phyloP scores from a whole-genome alignment of 2,888 invertebrate genomes.

The Acanthosoma haemorrhoidale region DNA sequence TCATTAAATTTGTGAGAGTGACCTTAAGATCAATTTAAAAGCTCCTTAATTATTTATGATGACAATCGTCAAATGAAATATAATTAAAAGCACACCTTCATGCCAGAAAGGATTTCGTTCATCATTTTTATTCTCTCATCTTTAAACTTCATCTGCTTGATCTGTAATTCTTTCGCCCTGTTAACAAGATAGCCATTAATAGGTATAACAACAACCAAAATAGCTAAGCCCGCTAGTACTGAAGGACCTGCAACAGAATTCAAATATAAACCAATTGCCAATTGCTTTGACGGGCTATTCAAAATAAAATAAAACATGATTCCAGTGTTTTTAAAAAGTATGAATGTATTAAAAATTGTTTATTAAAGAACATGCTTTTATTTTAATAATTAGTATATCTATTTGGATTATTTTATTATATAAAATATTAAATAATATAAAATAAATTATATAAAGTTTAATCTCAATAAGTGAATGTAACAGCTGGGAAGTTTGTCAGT shows the following conservation, averaged over 20 bases:
- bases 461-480: no score
- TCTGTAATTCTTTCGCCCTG: slow-evolving; percentile 48
- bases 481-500: no score
- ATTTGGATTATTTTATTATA: no score
- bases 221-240: slow-evolving; percentile 54
- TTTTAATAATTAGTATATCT: no score
- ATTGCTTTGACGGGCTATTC: slow-evolving; percentile 55
- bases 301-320: slow-evolving; percentile 50
- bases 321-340: neutral
- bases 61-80: no score
- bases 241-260: slow-evolving; percentile 49
- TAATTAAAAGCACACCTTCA: no score
- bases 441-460: no score
- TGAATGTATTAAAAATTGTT: neutral
- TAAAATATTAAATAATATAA: no score
- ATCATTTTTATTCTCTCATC: slow-evolving; percentile 51
- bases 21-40: no score
- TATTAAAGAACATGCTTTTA: no score
- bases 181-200: slow-evolving; percentile 48
- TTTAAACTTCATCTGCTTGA: slow-evolving; percentile 52
- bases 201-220: slow-evolving; percentile 52
- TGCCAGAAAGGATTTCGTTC: slow-evolving; percentile 48
- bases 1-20: no score
- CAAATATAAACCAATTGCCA: slow-evolving; percentile 53
- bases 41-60: no score